Evolutionary conservation across 2,113 vertebrate species (phyloP).

Genomic region (Corydoras maculifer): DNA sequence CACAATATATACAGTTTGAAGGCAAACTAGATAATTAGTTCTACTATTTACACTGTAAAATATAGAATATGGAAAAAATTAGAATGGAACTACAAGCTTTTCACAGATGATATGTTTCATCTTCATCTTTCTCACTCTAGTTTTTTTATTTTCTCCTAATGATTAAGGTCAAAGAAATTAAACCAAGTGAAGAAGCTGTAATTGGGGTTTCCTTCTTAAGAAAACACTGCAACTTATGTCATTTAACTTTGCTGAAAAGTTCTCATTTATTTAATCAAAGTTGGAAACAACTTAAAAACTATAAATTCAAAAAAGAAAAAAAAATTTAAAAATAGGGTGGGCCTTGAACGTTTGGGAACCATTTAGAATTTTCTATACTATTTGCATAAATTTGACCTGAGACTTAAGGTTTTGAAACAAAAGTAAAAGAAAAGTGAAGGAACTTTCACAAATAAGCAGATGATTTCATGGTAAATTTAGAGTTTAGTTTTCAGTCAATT

Average conservation of each 20-base stretch:
- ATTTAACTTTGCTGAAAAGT: slow-evolving; percentile 15
- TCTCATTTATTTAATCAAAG: slow-evolving; percentile 4
- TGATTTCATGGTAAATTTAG: too few relatives aligned
- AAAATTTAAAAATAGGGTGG: not conserved
- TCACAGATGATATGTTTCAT: not conserved
- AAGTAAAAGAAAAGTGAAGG: too few relatives aligned
- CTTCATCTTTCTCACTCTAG: not conserved
- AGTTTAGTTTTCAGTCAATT: too few relatives aligned
- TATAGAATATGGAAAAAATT: slow-evolving; percentile 26
- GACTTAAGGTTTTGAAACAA: too few relatives aligned
- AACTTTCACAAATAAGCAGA: too few relatives aligned
- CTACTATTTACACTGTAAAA: slow-evolving; percentile 34
- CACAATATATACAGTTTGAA: slow-evolving; percentile 19
- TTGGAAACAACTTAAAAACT: not conserved
- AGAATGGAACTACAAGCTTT: slow-evolving; percentile 15
- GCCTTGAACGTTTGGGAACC: not conserved
- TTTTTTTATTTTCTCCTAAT: slow-evolving; percentile 20
- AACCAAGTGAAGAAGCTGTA: slow-evolving; percentile 31
- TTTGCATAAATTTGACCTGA: too few relatives aligned
- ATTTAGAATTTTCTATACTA: not conserved
- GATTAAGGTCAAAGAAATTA: slow-evolving; percentile 39
- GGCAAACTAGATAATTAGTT: slow-evolving; percentile 32
- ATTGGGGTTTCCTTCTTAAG: slow-evolving; percentile 36
- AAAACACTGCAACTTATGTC: slow-evolving; percentile 31
- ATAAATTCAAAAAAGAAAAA: not conserved